These are phyloP conservation scores for Acanthiza pusilla DNA, from an alignment of 2,797 vertebrate genomes.

Conservation along the genomic window DNA sequence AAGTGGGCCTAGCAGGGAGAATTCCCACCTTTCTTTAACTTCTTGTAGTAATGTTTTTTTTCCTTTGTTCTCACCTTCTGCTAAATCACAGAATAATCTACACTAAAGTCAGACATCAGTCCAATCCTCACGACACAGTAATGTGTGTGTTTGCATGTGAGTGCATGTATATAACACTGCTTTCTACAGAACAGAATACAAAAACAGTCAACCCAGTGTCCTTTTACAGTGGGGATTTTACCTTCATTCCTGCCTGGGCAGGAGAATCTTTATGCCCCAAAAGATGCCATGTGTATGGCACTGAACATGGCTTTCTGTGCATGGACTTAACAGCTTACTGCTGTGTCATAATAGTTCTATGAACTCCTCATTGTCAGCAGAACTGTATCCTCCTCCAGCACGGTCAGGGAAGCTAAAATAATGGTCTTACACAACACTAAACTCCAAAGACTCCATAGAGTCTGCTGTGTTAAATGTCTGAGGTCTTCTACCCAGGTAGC, in stretches of 20 bases:
- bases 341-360: background rate
- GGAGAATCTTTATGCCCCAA: background rate
- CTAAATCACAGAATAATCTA: background rate
- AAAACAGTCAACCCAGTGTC: background rate
- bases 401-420: background rate
- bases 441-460: background rate
- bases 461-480: background rate
- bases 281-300: background rate
- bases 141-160: background rate
- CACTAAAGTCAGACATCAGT: background rate
- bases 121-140: background rate
- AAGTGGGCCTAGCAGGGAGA: background rate
- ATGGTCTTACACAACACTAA: background rate
- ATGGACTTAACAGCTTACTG: background rate
- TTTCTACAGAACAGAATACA: background rate
- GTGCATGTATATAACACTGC: background rate
- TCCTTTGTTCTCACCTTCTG: background rate
- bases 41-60: background rate
- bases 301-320: background rate
- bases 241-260: background rate
- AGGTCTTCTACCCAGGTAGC: background rate
- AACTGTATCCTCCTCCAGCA: background rate
- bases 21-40: background rate
- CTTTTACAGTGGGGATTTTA: background rate
- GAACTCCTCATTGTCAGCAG: background rate